Base-by-base conservation (phyloP, 92 coral and sea anemone species). In the Palythoa heliodiscus region DNA sequence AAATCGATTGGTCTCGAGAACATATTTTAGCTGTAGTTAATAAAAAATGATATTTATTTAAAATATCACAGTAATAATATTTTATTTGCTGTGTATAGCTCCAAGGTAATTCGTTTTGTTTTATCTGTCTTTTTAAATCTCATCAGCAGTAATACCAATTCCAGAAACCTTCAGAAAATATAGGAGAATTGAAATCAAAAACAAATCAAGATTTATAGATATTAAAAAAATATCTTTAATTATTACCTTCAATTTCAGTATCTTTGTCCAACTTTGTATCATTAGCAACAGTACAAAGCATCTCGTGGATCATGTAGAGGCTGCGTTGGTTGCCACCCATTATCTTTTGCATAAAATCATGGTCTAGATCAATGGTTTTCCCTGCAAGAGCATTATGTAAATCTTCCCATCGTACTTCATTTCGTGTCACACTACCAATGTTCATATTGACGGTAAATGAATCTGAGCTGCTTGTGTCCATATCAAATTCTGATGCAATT, bases 401-500 rank as follows among this genome's bases (percentile, higher is more conserved):
- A 35, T 83, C 88, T 20, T 89, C 89, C 98, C 98, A 96, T n/a
- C 86, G 58, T 11, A 96, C 83, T 85, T 94, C 94, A 68, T 72
- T 85, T 74, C 93, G 92, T 52, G 69, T 87, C 3, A 96, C 91
- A 50, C 90, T 88, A 47, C 99, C 99, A 1, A 96, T 89, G 82
- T 96, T 90, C 96, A 96, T 92, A 40, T 87, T 86, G 73, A 96
- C 91, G 3, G 92, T 87, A 78, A 96, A 88, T 7, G 97, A 89
- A 74, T 96, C 97, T 38, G 86, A 76, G 39, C 95, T 88, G 14
- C 89, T 88, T 25, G 88, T 83, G 70, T 96, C 99, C 60, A 96
- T 89, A 15, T 94, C 97, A 88, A 96, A 91, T 66, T 96, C 98
- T 14, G 81, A 55, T 11, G 99, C 99, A 88, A 96, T 89, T 86